phyloP scores from a whole-genome alignment of 2,797 vertebrate species.

The Lepus oiostolus region DNA sequence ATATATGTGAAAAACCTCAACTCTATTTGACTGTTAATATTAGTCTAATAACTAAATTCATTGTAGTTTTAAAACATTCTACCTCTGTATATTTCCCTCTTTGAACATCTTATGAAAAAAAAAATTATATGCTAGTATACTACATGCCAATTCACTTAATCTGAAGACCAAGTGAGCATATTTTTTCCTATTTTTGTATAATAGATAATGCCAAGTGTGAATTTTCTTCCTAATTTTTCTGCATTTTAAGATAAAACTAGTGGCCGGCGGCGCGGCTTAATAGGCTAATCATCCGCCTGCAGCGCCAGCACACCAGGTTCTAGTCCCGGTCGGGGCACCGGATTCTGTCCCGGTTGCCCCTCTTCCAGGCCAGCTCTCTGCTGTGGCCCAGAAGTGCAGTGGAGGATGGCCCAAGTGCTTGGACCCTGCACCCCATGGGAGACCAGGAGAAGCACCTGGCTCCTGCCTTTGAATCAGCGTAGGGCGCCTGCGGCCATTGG shows the following conservation, averaged over 20 bases:
- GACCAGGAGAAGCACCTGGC: too few species aligned
- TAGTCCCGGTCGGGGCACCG: too few species aligned
- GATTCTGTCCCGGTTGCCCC: too few species aligned
- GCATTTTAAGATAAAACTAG: neutral
- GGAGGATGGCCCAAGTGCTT: too few species aligned
- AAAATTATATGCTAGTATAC: neutral
- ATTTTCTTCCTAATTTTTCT: conserved; percentile 12
- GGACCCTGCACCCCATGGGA: too few species aligned
- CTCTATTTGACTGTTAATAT: neutral
- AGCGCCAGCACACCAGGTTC: rapidly evolving
- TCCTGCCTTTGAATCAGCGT: too few species aligned
- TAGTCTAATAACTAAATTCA: neutral
- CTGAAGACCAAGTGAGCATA: neutral
- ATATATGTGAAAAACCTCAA: neutral
- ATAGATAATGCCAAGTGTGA: conserved; percentile 16
- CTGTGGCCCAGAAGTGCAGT: too few species aligned
- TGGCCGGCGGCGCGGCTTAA: too few species aligned
- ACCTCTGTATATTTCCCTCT: neutral
- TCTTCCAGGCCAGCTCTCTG: too few species aligned
- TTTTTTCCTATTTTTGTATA: neutral
- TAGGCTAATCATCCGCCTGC: too few species aligned
- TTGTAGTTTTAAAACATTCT: neutral
- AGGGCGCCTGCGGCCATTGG: too few species aligned
- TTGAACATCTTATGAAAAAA: conserved; percentile 32
- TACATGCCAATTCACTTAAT: neutral